Evolutionary conservation across 1,140 invertebrate species (phyloP), one percentile per base, ranked within the genome.

Genomic region (Drosophila grimshawi): DNA sequence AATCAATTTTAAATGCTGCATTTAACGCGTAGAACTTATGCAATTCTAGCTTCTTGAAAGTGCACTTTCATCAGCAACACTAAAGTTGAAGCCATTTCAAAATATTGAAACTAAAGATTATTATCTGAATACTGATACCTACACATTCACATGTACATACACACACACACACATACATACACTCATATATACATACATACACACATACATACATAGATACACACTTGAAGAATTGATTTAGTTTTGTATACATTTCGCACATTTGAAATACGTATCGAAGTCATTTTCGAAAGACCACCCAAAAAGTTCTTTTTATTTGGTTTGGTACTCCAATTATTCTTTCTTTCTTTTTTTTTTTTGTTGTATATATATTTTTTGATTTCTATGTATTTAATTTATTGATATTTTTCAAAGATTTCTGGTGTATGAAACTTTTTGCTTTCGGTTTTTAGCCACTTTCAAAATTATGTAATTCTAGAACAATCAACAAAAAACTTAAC

Each of bases 371-470:
- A 33, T 60, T 61, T 53, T 37, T 43, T 65, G 19, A 41, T 27
- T 33, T 60, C 46, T 69, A 10, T 4, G 46, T 8, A 46, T 64
- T 49, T 55, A 30, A n/a, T 19, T 8, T 33, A 5, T 45, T 52
- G 2, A 19, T 27, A 3, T 35, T 46, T 29, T 56, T 56, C 7
- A 63, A 49, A 51, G 10, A 32, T 6, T 41, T 51, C 41, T 77
- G 77, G 73, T 88, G 53, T 63, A 70, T 78, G 76, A 75, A 75
- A 69, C 33, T 49, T 64, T 81, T 76, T 75, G 37, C 49, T 57
- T 81, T 78, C 59, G 63, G 64, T 69, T 80, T 71, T 75, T 86
- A 86, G 81, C 27, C 51, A 62, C 69, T 78, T 78, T 86, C 69
- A 61, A 78, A 86, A 76, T 72, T 74, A 27, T 75, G 39, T 79